Base-by-base conservation (phyloP, 1,140 invertebrate genomes). In the Drosophila burlai region DNA sequence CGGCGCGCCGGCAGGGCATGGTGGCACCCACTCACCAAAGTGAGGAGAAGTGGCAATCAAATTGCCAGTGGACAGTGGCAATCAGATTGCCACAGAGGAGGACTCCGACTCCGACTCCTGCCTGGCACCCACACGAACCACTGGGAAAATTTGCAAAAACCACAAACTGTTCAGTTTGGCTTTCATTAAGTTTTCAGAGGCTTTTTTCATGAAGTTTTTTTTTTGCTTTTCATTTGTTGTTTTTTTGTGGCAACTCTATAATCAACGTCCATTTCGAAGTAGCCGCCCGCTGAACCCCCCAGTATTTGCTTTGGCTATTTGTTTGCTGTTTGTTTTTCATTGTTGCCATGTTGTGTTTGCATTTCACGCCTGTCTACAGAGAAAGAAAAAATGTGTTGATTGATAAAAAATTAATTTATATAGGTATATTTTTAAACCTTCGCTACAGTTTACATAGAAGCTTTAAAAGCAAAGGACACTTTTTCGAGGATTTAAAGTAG, bases 111-210 rank as follows among this genome's bases (percentile, higher is more conserved):
- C 4, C 8, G 34, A 16, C 34, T 55, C 54, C 54, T 57, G 54
- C 54, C 54, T 66, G 82, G 40, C 68, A 76, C 69, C 57, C 66
- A 72, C 45, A 57, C 45, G 50, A 62, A 45, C 42, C 60, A 15
- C 36, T 58, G 45, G 36, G 58, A 67, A 43, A 52, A 61, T 65
- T 29, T 43, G 36, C 49, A 40, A 68, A 68, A 74, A 66, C 82
- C 77, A 75, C 82, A 81, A 85, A 81, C 64, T 72, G 66, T 76
- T 81, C 63, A 26, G 77, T 69, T 74, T 74, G 69, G 81, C 84
- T 84, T 87, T 81, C 84, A 87, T 87, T 89, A 87, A 83, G 72
- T 81, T 89, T 87, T 87, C 83, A 87, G 74, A 26, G 45, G 58
- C 34, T 55, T 50, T 67, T 42, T 55, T 21, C 26, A 29, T 50